Percentiles rank a stretch among this genome's conserved stretches.
Evolutionary conservation across 2,113 vertebrate species (phyloP).

Genomic region (Rutilus rutilus): DNA sequence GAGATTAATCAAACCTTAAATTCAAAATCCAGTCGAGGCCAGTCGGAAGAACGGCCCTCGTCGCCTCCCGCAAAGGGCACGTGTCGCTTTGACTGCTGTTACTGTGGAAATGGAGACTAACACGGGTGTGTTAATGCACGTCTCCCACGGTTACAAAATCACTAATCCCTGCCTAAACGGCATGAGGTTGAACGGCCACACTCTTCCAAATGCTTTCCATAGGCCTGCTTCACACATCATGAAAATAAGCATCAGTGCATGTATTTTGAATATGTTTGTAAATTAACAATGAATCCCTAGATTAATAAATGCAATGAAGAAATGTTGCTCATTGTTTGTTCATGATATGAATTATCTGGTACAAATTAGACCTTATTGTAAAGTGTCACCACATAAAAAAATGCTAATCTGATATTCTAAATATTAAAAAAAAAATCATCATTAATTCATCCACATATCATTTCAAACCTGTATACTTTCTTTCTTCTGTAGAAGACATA

Average conservation of each 20-base stretch:
- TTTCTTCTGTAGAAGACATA: not conserved
- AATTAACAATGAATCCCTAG: not conserved
- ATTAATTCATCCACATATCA: not conserved
- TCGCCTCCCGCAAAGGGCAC: not conserved
- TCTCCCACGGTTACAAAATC: constrained; percentile 19
- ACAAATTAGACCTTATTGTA: not conserved
- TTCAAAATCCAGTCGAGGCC: constrained; percentile 39
- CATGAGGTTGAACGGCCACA: not conserved
- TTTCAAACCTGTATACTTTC: not conserved
- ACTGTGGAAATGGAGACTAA: constrained; percentile 45
- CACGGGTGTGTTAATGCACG: constrained; percentile 17
- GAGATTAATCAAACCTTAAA: constrained; percentile 59
- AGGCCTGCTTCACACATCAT: not conserved
- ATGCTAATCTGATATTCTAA: not conserved
- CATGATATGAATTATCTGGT: not conserved
- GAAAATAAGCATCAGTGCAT: not conserved
- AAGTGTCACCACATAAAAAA: not conserved
- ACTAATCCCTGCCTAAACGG: constrained; percentile 6
- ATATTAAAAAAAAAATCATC: not conserved
- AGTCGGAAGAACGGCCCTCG: not conserved
- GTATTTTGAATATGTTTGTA: not conserved
- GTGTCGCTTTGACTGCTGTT: constrained; percentile 31
- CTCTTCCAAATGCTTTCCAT: not conserved
- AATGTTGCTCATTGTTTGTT: not conserved
- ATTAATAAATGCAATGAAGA: not conserved